Evolutionary conservation across 2,888 invertebrate genomes (phyloP).

Genomic region (Eupithecia pulchellata): DNA sequence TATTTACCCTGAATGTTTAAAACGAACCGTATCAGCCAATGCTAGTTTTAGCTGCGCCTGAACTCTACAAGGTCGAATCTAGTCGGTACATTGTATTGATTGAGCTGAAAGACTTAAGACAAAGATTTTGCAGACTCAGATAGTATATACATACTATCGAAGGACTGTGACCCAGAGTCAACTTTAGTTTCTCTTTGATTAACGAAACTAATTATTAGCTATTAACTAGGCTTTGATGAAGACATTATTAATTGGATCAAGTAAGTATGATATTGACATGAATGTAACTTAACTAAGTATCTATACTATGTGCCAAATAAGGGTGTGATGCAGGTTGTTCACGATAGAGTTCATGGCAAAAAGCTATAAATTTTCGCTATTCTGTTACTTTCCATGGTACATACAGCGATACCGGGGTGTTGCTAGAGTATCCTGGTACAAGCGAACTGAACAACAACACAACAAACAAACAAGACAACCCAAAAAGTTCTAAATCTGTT

Average conservation of each 20-base stretch:
- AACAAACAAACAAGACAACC: no score
- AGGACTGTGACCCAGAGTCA: neutral
- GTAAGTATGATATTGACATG: neutral
- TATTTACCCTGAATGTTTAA: no score
- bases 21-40: neutral
- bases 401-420: no score
- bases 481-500: no score
- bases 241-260: neutral
- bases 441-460: no score
- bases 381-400: no score
- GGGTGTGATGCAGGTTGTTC: no score
- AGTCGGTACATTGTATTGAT: neutral
- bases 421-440: no score
- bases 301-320: no score
- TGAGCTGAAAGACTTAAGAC: conserved; percentile 2
- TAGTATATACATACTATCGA: neutral
- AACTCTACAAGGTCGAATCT: neutral
- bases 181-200: conserved; percentile 6
- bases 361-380: no score
- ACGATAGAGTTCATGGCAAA: no score
- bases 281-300: neutral
- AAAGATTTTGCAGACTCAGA: neutral
- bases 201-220: neutral
- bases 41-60: neutral
- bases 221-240: conserved; percentile 1